phyloP scores from a whole-genome alignment of 1,140 invertebrate genomes.

The Araneus ventricosus region DNA sequence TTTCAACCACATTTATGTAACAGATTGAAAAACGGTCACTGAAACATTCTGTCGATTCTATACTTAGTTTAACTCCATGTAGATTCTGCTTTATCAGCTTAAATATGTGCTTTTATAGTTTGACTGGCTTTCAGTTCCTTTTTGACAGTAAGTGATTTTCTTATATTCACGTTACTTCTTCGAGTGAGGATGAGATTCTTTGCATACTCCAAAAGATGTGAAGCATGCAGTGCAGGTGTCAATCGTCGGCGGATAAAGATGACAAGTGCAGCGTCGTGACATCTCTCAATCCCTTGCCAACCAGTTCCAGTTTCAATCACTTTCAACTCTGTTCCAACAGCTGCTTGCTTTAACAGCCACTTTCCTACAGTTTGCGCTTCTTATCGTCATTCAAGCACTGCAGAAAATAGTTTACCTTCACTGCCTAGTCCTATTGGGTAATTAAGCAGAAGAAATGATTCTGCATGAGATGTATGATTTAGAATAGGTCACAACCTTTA shows the following conservation, averaged over 20 bases:
- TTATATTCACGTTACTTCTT: too few species aligned
- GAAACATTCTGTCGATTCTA: too few species aligned
- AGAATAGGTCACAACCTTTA: too few species aligned
- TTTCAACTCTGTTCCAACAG: not conserved
- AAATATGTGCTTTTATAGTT: too few species aligned
- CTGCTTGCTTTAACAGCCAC: not conserved
- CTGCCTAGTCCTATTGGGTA: too few species aligned
- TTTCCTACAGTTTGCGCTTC: not conserved
- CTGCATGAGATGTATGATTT: too few species aligned
- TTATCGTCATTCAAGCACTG: not conserved
- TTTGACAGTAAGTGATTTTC: not conserved
- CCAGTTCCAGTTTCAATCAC: not conserved
- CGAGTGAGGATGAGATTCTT: not conserved
- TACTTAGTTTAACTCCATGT: too few species aligned
- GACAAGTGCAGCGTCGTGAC: not conserved
- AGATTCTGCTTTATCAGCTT: too few species aligned
- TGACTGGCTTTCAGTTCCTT: not conserved
- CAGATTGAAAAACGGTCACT: too few species aligned
- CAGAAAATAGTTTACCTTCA: not conserved
- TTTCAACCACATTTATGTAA: too few species aligned
- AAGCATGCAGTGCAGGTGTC: slow-evolving; percentile 1
- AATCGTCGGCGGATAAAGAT: not conserved
- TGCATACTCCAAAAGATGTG: not conserved
- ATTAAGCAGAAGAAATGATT: too few species aligned
- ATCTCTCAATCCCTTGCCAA: not conserved